Percentiles rank a stretch among this genome's conserved stretches.
Evolutionary conservation across 2,113 vertebrate genomes (phyloP).

Genomic region (Percina caprodes): DNA sequence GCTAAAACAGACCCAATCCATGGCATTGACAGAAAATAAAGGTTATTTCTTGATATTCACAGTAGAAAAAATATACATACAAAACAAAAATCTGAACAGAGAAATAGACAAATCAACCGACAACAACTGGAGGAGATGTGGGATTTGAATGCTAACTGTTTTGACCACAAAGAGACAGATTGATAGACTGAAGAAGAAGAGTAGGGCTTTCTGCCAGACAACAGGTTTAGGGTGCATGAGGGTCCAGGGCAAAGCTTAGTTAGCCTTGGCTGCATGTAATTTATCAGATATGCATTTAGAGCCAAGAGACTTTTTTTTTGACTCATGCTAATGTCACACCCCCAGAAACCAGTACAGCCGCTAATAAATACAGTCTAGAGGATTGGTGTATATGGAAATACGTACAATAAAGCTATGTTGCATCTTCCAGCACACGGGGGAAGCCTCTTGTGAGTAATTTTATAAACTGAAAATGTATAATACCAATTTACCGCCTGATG

Average conservation of each 20-base stretch:
- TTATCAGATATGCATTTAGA: slow-evolving; percentile 47
- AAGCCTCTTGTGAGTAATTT: background rate
- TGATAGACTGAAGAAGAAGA: slow-evolving; percentile 29
- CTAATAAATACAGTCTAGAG: slow-evolving; percentile 18
- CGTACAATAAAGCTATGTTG: background rate
- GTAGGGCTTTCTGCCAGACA: slow-evolving; percentile 28
- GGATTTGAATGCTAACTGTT: slow-evolving; percentile 40
- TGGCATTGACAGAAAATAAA: slow-evolving; percentile 74
- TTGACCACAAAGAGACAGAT: slow-evolving; percentile 27
- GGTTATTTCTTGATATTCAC: slow-evolving; percentile 79
- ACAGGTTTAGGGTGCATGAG: slow-evolving; percentile 21
- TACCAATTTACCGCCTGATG: slow-evolving; percentile 17
- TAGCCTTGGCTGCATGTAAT: slow-evolving; percentile 31
- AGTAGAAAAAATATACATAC: slow-evolving; percentile 76
- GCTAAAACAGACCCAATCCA: slow-evolving; percentile 67
- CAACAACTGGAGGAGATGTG: slow-evolving; percentile 50
- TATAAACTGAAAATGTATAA: background rate
- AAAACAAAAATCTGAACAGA: slow-evolving; percentile 55
- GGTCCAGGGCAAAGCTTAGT: slow-evolving; percentile 16
- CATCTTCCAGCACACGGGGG: slow-evolving; percentile 5
- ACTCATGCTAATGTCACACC: slow-evolving; percentile 25
- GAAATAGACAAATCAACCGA: slow-evolving; percentile 47
- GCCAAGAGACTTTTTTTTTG: slow-evolving; percentile 5
- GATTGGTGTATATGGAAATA: background rate
- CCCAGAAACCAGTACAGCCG: slow-evolving; percentile 30